These are phyloP conservation scores for Amblyjoppa fuscipennis DNA, from an alignment of 2,888 invertebrate genomes.

Conservation along the genomic window DNA sequence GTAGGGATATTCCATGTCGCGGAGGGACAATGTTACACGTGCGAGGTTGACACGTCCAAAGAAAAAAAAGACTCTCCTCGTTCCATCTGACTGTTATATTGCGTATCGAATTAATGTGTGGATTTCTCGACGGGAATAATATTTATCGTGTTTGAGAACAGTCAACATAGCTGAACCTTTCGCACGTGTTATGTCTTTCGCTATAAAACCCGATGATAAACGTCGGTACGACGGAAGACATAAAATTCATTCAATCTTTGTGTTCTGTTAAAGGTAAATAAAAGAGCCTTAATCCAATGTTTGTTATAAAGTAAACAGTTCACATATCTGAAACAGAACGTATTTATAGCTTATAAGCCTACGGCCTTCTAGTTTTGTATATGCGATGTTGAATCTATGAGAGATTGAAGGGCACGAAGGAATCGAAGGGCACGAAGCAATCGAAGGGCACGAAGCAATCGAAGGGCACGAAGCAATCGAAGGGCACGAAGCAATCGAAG, in stretches of 20 bases:
- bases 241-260: neutral
- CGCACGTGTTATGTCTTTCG: neutral
- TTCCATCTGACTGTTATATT: neutral
- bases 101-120: neutral
- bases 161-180: neutral
- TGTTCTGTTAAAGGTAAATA: no score
- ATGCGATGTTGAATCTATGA: no score
- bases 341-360: no score
- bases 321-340: no score
- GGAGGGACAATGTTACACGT: neutral
- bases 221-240: conserved; percentile 21
- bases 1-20: neutral
- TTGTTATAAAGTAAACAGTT: no score
- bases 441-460: no score
- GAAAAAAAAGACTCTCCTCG: neutral
- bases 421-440: no score
- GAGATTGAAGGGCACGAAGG: no score
- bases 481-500: no score
- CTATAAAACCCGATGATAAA: neutral
- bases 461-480: no score
- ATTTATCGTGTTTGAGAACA: neutral
- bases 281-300: no score
- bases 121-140: neutral
- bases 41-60: neutral
- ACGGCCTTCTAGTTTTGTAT: no score